A percentile compares a stretch with the other conserved stretches of the same genome.
Evolutionary conservation across 2,797 vertebrate species (phyloP).

Genomic region (Neopelma chrysocephalum): DNA sequence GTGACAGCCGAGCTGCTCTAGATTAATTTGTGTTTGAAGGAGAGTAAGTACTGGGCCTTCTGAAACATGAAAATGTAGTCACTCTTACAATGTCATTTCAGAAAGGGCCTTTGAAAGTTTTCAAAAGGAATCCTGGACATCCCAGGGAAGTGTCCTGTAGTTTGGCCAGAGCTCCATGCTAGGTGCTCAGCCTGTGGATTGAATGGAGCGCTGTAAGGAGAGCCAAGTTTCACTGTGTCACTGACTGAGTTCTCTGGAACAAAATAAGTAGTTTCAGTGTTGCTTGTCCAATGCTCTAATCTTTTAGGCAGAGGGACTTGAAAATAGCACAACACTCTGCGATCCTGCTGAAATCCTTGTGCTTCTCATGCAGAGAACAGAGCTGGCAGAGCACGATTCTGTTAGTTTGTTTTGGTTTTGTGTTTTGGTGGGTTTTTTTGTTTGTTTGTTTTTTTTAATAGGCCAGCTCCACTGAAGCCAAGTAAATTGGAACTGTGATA

Average conservation of each 20-base stretch:
- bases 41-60: background rate
- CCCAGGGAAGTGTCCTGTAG: background rate
- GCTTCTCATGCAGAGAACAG: background rate
- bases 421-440: background rate
- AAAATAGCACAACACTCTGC: background rate
- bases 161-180: background rate
- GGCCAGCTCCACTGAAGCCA: background rate
- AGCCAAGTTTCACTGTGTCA: background rate
- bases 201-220: background rate
- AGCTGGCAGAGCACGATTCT: background rate
- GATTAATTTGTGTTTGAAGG: slow-evolving; percentile 12
- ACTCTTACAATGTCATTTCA: background rate
- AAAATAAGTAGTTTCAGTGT: background rate
- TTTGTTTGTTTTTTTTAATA: background rate
- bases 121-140: background rate
- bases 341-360: background rate
- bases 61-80: background rate
- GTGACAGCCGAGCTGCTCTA: background rate
- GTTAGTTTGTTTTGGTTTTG: background rate
- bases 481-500: background rate
- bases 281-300: background rate
- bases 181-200: background rate
- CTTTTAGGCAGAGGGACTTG: background rate
- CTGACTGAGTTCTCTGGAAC: background rate
- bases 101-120: background rate